Evolutionary conservation across 2,113 vertebrate genomes (phyloP).

Genomic region (Apodemus sylvaticus): DNA sequence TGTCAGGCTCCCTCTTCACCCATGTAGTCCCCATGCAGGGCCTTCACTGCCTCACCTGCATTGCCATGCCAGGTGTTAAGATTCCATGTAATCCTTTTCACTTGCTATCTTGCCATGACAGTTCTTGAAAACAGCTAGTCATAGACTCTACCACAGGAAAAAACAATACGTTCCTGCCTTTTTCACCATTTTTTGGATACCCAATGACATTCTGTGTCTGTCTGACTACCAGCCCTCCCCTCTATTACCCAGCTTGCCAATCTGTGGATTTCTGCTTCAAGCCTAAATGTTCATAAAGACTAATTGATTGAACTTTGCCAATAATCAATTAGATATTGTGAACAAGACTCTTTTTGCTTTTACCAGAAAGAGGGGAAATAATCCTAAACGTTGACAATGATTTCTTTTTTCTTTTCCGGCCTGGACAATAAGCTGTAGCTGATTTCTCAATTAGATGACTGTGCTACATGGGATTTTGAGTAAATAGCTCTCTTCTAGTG

Average conservation of each 20-base stretch:
- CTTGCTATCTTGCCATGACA: not conserved
- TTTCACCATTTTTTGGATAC: not conserved
- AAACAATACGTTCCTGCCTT: not conserved
- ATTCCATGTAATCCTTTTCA: not conserved
- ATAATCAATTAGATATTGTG: conserved; percentile 14
- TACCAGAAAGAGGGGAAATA: not conserved
- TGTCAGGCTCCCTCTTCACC: not conserved
- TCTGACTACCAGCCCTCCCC: not conserved
- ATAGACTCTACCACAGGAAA: not conserved
- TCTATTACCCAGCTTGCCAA: not conserved
- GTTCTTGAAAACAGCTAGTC: not conserved
- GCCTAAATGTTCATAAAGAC: not conserved
- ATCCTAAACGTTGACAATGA: not conserved
- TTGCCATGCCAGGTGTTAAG: not conserved
- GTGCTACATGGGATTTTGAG: not conserved
- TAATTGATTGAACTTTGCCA: not conserved
- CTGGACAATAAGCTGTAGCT: not conserved
- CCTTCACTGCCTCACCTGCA: not conserved
- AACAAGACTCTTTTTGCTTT: not conserved
- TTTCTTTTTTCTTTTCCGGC: not conserved
- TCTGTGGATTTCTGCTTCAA: not conserved
- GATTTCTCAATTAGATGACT: conserved; percentile 32
- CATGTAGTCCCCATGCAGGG: not conserved
- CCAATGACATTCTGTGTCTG: not conserved
- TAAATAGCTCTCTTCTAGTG: not conserved